Evolutionary conservation across 2,888 invertebrate species (phyloP).

Genomic region (Phortica okadai): DNA sequence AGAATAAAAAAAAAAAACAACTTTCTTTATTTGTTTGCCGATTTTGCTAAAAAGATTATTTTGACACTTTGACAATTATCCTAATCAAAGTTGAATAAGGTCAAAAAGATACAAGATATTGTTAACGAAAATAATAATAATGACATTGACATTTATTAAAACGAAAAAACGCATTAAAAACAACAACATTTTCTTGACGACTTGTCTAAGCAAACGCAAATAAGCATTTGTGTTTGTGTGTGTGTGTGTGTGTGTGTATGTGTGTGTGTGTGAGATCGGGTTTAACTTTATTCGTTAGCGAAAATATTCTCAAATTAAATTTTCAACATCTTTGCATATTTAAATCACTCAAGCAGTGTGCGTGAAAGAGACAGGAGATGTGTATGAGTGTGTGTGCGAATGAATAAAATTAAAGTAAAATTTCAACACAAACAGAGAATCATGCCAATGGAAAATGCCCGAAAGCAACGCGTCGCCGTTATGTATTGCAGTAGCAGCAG

Average conservation of each 20-base stretch:
- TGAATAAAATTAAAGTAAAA: slow-evolving; percentile 14
- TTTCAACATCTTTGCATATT: neutral
- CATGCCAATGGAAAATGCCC: neutral
- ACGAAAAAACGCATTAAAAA: slow-evolving; percentile 12
- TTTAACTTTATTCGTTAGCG: neutral
- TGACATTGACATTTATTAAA: slow-evolving; percentile 26
- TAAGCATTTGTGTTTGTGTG: neutral
- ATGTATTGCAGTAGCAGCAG: slow-evolving; percentile 18
- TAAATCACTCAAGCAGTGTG: neutral
- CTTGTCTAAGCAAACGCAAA: slow-evolving; percentile 4
- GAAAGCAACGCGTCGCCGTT: neutral
- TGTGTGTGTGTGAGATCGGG: neutral
- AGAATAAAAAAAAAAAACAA: slow-evolving; percentile 39
- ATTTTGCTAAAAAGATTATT: slow-evolving; percentile 50
- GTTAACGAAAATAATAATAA: slow-evolving; percentile 40
- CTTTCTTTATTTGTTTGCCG: too few relatives aligned
- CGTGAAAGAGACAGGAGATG: neutral
- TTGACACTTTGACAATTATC: slow-evolving; percentile 64
- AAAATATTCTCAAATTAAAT: neutral
- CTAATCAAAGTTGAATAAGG: slow-evolving; percentile 8
- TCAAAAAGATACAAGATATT: neutral
- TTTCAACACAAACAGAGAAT: neutral
- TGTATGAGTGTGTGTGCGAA: too few relatives aligned
- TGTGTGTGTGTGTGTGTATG: neutral
- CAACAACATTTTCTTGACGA: neutral